phyloP scores from a whole-genome alignment of 2,888 invertebrate species.

The Cryptus armator region DNA sequence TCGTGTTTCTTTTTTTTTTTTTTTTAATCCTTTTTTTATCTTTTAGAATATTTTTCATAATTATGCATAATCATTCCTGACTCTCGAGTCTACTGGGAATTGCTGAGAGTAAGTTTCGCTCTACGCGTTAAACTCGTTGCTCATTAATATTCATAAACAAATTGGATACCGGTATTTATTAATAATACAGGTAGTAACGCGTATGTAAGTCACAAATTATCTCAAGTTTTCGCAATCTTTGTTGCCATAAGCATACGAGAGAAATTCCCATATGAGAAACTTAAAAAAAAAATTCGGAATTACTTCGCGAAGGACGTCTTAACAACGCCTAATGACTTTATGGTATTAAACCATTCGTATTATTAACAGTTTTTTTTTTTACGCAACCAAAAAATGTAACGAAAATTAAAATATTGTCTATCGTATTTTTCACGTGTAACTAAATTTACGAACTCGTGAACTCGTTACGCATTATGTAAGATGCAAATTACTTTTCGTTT shows the following conservation, averaged over 20 bases:
- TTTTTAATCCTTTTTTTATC: neutral
- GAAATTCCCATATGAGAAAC: too few relatives aligned
- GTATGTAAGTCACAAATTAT: neutral
- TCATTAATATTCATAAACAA: slow-evolving; percentile 45
- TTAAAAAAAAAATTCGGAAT: too few relatives aligned
- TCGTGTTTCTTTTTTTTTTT: slow-evolving; percentile 36
- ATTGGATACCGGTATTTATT: neutral
- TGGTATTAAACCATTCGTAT: too few relatives aligned
- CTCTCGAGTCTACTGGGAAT: slow-evolving; percentile 3
- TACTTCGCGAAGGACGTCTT: too few relatives aligned
- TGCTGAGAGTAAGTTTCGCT: neutral
- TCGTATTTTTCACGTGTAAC: too few relatives aligned
- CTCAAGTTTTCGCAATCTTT: neutral
- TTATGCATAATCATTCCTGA: slow-evolving; percentile 50
- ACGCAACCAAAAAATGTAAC: too few relatives aligned
- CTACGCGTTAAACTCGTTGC: neutral
- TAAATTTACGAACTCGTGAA: too few relatives aligned
- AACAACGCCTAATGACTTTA: too few relatives aligned
- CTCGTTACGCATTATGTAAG: too few relatives aligned
- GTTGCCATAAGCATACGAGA: neutral
- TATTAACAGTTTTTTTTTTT: too few relatives aligned
- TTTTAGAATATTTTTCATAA: slow-evolving; percentile 41
- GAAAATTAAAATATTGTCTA: too few relatives aligned
- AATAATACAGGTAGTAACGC: neutral
- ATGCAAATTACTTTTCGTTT: too few relatives aligned